Evolutionary conservation across 2,797 vertebrate species (phyloP).

Genomic region (Sandelia bainsii): DNA sequence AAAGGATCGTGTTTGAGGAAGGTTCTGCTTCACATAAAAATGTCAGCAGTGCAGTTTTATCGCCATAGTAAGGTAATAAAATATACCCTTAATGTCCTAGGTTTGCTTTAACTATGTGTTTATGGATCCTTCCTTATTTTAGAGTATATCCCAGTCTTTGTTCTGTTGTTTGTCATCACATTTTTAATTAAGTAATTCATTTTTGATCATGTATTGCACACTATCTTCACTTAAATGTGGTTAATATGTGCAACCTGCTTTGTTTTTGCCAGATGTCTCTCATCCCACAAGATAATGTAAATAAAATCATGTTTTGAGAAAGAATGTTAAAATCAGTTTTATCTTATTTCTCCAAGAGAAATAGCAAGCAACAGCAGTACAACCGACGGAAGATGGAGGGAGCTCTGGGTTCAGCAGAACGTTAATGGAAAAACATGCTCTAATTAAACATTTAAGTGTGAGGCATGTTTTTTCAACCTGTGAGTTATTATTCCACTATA

Average conservation of each 20-base stretch:
- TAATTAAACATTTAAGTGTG: background rate
- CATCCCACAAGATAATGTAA: too few species aligned
- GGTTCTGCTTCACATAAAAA: constrained; percentile 38
- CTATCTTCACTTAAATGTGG: background rate
- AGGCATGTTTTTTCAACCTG: constrained; percentile 1
- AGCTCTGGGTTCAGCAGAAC: background rate
- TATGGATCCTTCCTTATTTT: constrained; percentile 32
- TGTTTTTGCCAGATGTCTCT: too few species aligned
- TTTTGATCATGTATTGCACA: background rate
- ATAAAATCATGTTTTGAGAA: too few species aligned
- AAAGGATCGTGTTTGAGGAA: constrained; percentile 19
- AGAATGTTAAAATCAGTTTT: too few species aligned
- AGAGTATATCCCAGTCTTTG: constrained; percentile 27
- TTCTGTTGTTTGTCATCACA: constrained; percentile 15
- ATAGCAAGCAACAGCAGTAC: background rate
- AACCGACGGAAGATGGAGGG: too few species aligned
- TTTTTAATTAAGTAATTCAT: background rate
- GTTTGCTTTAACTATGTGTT: constrained; percentile 34
- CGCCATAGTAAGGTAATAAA: constrained; percentile 39
- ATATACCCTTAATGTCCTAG: constrained; percentile 13
- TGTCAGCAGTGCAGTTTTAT: constrained; percentile 42
- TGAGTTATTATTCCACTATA: constrained; percentile 7
- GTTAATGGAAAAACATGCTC: background rate
- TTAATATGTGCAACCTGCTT: too few species aligned
- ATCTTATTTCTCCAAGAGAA: too few species aligned